Conservation (phyloP, 2,113 vertebrate genomes). For the Otolemur garnettii region DNA sequence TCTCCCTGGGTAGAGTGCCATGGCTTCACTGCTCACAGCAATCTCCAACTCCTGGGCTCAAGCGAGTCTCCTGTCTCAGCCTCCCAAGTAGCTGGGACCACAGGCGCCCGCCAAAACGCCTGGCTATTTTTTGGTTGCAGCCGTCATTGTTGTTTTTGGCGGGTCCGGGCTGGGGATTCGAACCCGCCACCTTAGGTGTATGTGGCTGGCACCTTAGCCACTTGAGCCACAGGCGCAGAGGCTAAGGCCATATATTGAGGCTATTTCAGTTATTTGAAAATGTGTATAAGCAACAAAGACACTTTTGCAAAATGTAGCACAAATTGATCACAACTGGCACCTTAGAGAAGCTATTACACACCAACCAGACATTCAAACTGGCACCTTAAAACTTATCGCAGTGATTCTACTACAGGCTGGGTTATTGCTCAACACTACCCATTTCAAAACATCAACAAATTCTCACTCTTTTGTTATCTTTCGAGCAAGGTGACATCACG, state of each 20-base stretch:
- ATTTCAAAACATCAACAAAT: constrained; percentile 26
- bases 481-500: constrained; percentile 34
- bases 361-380: neutral
- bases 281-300: neutral
- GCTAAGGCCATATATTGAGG: neutral
- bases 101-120: too few species aligned
- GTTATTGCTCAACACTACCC: neutral
- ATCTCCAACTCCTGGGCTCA: too few species aligned
- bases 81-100: too few species aligned
- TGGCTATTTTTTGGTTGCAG: too few species aligned
- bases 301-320: constrained; percentile 6
- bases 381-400: neutral
- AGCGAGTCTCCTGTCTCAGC: too few species aligned
- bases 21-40: too few species aligned
- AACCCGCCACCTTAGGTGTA: too few species aligned
- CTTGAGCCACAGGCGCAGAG: neutral
- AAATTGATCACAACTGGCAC: constrained; percentile 15
- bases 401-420: neutral
- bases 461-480: constrained; percentile 17
- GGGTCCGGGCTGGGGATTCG: too few species aligned
- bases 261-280: constrained; percentile 24
- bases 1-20: too few species aligned
- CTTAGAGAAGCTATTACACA: constrained; percentile 6
- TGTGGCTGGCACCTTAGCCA: too few species aligned
- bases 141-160: too few species aligned